Evolutionary conservation across 1,140 invertebrate genomes (phyloP).

Genomic region (Heliconius congener): DNA sequence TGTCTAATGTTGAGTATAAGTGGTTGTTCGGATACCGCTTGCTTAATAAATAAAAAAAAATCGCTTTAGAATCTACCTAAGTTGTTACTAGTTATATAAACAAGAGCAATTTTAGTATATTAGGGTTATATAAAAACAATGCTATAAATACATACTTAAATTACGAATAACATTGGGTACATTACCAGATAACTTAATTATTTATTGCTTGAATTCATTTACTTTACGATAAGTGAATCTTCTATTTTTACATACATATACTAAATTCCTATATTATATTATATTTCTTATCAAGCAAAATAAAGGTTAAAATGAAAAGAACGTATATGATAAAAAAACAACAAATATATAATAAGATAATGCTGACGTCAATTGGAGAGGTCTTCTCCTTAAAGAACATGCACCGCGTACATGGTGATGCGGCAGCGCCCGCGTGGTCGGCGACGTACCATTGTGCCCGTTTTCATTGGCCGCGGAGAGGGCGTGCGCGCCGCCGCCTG

Average conservation of each 20-base stretch:
- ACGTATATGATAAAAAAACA: too few species aligned
- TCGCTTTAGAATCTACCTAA: too few species aligned
- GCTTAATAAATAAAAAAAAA: too few species aligned
- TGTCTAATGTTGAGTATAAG: too few species aligned
- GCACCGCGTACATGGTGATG: constrained; percentile 56
- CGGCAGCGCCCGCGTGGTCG: constrained; percentile 60
- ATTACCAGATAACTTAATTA: too few species aligned
- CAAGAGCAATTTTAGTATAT: too few species aligned
- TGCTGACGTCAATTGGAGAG: constrained; percentile 15
- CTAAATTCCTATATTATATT: not conserved
- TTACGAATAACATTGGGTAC: too few species aligned
- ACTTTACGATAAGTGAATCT: not conserved
- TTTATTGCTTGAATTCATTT: not conserved
- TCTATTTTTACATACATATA: not conserved
- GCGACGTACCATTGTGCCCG: constrained; percentile 52
- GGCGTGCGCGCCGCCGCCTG: constrained; percentile 63
- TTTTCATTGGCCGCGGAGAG: constrained; percentile 65
- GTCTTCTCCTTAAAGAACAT: constrained; percentile 64
- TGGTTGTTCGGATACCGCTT: too few species aligned
- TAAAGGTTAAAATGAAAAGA: too few species aligned
- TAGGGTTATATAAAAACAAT: too few species aligned
- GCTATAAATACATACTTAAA: too few species aligned
- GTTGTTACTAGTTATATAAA: too few species aligned
- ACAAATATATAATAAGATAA: not conserved
- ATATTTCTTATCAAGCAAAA: not conserved